Evolutionary conservation across 1,140 invertebrate species (phyloP).

Genomic region (Ladona fulva): DNA sequence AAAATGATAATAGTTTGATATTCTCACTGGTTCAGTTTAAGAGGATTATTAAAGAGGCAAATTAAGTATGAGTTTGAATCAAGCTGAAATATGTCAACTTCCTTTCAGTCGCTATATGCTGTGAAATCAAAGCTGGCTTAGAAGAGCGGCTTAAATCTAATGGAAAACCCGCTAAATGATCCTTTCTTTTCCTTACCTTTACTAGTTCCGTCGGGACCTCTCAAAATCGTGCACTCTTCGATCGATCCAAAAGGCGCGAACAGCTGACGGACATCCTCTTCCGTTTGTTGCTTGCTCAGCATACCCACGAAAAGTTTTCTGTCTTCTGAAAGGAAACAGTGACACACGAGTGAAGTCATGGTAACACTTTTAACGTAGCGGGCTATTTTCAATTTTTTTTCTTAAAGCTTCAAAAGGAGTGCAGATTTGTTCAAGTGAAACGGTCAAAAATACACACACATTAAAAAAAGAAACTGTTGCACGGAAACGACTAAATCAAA

Average conservation of each 20-base stretch:
- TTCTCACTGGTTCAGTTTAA: too few species aligned
- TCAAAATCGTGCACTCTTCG: slow-evolving; percentile 97
- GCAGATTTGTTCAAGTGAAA: neutral
- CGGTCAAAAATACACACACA: neutral
- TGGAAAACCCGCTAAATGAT: too few species aligned
- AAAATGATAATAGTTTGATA: too few species aligned
- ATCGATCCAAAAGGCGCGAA: slow-evolving; percentile 94
- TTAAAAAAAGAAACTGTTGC: neutral
- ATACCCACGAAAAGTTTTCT: slow-evolving; percentile 99
- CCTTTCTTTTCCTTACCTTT: slow-evolving; percentile 91
- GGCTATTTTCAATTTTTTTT: too few species aligned
- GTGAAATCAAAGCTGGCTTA: too few species aligned
- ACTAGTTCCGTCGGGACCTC: slow-evolving; percentile 91
- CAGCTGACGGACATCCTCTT: slow-evolving; percentile 95
- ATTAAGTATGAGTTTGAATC: too few species aligned
- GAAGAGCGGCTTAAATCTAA: too few species aligned
- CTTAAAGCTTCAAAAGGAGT: neutral
- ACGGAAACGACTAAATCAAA: neutral
- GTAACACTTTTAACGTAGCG: slow-evolving; percentile 19
- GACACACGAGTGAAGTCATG: slow-evolving; percentile 31
- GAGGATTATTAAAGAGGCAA: too few species aligned
- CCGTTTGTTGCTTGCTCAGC: slow-evolving; percentile 98
- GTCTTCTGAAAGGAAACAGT: slow-evolving; percentile 46
- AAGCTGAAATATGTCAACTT: too few species aligned
- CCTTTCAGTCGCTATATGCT: too few species aligned